phyloP scores from a whole-genome alignment of 2,113 vertebrate species.

The Chamaea fasciata region DNA sequence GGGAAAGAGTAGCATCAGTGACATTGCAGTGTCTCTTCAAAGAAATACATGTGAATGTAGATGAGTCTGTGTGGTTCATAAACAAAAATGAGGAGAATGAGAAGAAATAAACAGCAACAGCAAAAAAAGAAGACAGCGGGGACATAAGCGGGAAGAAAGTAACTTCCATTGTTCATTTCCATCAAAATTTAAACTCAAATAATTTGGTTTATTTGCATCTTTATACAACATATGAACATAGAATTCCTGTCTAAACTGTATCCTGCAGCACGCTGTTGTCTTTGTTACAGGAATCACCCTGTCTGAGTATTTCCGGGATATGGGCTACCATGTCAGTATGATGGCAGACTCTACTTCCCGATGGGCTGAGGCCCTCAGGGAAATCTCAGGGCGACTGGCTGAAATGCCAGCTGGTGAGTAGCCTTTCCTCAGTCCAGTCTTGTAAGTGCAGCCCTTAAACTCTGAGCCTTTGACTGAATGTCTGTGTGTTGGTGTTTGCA shows the following conservation, averaged over 20 bases:
- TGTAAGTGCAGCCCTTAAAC: background rate
- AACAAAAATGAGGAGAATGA: background rate
- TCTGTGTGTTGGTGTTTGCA: slow-evolving; percentile 62
- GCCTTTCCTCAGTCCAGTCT: background rate
- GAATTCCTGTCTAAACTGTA: background rate
- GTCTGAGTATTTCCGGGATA: slow-evolving; percentile 97
- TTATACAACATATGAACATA: background rate
- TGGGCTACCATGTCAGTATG: slow-evolving; percentile 99
- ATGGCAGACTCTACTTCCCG: slow-evolving; percentile 98
- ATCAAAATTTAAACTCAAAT: background rate
- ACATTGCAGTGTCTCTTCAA: background rate
- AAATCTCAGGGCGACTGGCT: slow-evolving; percentile 95
- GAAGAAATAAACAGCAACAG: background rate
- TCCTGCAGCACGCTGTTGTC: background rate
- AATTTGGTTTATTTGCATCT: background rate
- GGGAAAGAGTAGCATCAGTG: background rate
- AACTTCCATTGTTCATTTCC: background rate
- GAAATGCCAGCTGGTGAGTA: slow-evolving; percentile 96
- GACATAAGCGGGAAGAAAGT: background rate
- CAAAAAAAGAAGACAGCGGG: background rate
- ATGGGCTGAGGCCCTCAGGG: slow-evolving; percentile 96
- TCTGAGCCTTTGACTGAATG: background rate
- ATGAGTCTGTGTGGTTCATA: background rate
- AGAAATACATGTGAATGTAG: background rate
- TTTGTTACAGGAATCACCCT: slow-evolving; percentile 87